These are phyloP conservation scores for Danio tinwini DNA, from an alignment of 2,797 vertebrate genomes.

Conservation along the genomic window DNA sequence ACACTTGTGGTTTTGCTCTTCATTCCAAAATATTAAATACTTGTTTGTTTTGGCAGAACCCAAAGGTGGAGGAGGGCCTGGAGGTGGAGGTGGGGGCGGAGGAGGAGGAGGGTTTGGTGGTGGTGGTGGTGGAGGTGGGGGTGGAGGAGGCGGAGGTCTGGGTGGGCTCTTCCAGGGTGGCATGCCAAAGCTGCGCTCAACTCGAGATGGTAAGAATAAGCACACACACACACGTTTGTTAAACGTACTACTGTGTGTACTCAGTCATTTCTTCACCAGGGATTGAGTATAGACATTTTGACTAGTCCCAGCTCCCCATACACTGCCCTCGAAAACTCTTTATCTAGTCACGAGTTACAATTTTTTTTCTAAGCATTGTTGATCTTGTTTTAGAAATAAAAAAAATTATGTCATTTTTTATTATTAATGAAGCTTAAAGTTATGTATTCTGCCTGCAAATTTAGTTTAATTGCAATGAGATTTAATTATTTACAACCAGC, in stretches of 20 bases:
- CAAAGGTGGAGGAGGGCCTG: slow-evolving; percentile 78
- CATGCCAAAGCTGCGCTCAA: slow-evolving; percentile 92
- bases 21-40: slow-evolving; percentile 1
- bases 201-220: slow-evolving; percentile 81
- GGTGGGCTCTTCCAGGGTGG: slow-evolving; percentile 94
- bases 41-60: slow-evolving; percentile 80
- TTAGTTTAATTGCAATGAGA: too few relatives aligned
- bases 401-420: too few relatives aligned
- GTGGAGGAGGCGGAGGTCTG: slow-evolving; percentile 82
- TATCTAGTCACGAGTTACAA: too few relatives aligned
- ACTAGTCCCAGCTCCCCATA: background rate
- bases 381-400: too few relatives aligned
- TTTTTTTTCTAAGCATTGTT: too few relatives aligned
- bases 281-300: background rate
- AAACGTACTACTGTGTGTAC: background rate
- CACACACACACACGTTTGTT: background rate
- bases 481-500: too few relatives aligned
- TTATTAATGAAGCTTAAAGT: too few relatives aligned
- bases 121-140: slow-evolving; percentile 69
- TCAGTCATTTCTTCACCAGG: background rate
- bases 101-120: slow-evolving; percentile 71
- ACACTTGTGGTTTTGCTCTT: background rate
- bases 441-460: too few relatives aligned
- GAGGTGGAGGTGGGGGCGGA: slow-evolving; percentile 60
- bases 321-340: too few relatives aligned